phyloP scores from a whole-genome alignment of 2,797 vertebrate genomes.

The Streptopelia turtur region DNA sequence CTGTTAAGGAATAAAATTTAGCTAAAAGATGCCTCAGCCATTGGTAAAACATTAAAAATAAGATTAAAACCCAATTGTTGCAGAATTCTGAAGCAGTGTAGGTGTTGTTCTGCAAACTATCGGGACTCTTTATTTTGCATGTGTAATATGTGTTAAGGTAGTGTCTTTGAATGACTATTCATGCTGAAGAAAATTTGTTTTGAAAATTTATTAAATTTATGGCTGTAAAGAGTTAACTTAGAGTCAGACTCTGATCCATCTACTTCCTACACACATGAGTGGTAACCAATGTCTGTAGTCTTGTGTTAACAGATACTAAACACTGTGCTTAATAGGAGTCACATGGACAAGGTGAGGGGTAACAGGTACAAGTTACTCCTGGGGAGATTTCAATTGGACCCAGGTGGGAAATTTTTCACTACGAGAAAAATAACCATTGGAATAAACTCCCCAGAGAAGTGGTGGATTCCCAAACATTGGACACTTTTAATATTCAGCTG shows the following conservation, averaged over 20 bases:
- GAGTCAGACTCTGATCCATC: neutral
- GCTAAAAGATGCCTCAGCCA: neutral
- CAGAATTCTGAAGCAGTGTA: neutral
- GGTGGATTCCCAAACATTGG: too few species aligned
- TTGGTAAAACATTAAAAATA: neutral
- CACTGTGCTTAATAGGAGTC: neutral
- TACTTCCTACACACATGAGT: neutral
- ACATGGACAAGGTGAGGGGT: too few species aligned
- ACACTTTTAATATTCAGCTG: too few species aligned
- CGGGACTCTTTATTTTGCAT: neutral
- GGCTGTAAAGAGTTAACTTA: neutral
- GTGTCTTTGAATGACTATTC: neutral
- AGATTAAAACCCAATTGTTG: neutral
- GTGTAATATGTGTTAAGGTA: neutral
- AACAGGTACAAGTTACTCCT: too few species aligned
- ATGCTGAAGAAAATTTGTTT: constrained; percentile 7
- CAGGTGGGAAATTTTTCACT: too few species aligned
- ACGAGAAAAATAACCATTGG: too few species aligned
- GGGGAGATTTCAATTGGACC: too few species aligned
- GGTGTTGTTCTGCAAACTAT: neutral
- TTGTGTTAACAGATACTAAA: neutral
- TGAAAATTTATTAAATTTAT: neutral
- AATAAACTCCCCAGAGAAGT: too few species aligned
- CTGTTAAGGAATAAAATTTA: neutral
- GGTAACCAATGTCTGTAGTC: neutral